phyloP scores from a whole-genome alignment of 2,113 vertebrate species.

The Oncorhynchus kisutch region DNA sequence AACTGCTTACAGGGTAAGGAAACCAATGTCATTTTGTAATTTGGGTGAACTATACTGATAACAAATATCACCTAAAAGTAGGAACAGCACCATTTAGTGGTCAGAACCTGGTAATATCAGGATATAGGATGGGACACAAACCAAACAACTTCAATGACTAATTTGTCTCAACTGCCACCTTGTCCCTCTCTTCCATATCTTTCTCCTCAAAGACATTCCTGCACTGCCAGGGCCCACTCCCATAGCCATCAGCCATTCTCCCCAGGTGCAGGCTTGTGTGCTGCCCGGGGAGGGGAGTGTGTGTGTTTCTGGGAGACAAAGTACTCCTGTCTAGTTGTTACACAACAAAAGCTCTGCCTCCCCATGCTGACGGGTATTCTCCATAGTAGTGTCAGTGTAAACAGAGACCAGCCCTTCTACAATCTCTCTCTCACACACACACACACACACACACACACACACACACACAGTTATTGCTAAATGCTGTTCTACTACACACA shows the following conservation, averaged over 20 bases:
- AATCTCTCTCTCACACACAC: constrained; percentile 11
- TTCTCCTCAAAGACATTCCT: neutral
- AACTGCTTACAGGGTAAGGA: too few species aligned
- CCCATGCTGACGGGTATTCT: constrained; percentile 13
- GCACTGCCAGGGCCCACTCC: neutral
- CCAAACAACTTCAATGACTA: too few species aligned
- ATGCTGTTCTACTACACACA: constrained; percentile 28
- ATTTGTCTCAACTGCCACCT: neutral
- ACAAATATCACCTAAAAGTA: too few species aligned
- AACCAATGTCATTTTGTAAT: too few species aligned
- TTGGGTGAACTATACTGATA: too few species aligned
- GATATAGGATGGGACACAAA: too few species aligned
- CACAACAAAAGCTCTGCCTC: constrained; percentile 3
- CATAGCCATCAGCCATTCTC: neutral
- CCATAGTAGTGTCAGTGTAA: constrained; percentile 50
- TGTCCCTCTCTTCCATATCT: neutral
- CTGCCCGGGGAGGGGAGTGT: constrained; percentile 5
- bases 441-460: constrained; percentile 27
- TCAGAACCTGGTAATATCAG: neutral
- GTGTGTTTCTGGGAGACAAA: constrained; percentile 18
- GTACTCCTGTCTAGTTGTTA: constrained; percentile 33
- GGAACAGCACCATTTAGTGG: too few species aligned
- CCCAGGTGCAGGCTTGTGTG: neutral
- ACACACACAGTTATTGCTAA: constrained; percentile 43
- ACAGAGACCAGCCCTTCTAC: constrained; percentile 46